phyloP scores from a whole-genome alignment of 2,888 invertebrate species.

The Gerris lacustris region DNA sequence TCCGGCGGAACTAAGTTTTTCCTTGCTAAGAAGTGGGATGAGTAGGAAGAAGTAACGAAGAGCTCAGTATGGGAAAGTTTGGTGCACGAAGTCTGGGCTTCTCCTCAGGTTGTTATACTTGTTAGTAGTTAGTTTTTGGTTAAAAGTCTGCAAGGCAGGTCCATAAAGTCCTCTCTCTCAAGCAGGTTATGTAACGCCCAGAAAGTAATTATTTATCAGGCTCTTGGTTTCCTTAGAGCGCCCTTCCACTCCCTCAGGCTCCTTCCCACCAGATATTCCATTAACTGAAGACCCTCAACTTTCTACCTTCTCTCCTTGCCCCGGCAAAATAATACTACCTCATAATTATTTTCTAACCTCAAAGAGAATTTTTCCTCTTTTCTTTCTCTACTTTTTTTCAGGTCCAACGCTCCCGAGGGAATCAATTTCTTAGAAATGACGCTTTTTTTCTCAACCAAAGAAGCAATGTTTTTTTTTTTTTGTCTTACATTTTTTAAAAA shows the following conservation, averaged over 20 bases:
- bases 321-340: background rate
- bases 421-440: background rate
- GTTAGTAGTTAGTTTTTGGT: background rate
- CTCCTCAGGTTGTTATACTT: background rate
- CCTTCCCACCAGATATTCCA: background rate
- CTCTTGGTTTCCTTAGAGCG: background rate
- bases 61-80: too few species aligned
- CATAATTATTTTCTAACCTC: conserved; percentile 1
- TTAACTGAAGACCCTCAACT: conserved; percentile 3
- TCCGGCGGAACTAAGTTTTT: too few species aligned
- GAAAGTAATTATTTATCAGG: conserved; percentile 3
- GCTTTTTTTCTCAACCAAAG: too few species aligned
- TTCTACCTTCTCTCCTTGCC: background rate
- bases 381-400: background rate
- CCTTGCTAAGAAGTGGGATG: too few species aligned
- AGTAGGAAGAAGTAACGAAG: too few species aligned
- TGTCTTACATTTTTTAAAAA: too few species aligned
- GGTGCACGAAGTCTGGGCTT: too few species aligned
- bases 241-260: background rate
- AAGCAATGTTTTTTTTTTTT: too few species aligned
- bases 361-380: background rate
- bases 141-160: background rate
- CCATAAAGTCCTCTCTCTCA: background rate
- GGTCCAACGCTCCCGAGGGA: background rate
- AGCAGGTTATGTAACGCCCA: background rate